phyloP scores from a whole-genome alignment of 2,113 vertebrate genomes.

The Ctenomys sociabilis region DNA sequence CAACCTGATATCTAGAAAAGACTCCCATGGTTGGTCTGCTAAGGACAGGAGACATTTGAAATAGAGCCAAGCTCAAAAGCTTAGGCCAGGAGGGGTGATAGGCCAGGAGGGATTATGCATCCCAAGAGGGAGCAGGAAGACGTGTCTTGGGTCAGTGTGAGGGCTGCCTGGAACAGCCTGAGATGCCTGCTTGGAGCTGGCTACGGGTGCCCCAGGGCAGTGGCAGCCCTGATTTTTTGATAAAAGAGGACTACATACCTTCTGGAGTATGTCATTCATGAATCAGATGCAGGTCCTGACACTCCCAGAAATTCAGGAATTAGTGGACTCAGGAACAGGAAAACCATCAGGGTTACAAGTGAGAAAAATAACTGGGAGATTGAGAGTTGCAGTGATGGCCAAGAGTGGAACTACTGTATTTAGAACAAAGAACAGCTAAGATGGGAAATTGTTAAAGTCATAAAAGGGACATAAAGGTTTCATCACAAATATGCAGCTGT shows the following conservation, averaged over 20 bases:
- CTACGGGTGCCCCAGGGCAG: neutral
- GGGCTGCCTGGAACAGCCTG: neutral
- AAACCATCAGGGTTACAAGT: neutral
- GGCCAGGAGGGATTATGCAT: neutral
- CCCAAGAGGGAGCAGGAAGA: neutral
- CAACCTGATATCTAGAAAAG: neutral
- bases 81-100: neutral
- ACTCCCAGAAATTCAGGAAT: neutral
- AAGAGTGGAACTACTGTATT: neutral
- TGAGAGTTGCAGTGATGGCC: neutral
- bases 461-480: too few relatives aligned
- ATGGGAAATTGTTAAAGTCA: neutral
- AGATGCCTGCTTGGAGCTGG: neutral
- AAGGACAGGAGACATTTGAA: neutral
- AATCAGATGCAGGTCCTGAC: too few relatives aligned
- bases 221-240: neutral
- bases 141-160: too few relatives aligned
- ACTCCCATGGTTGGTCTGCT: neutral
- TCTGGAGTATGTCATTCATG: neutral
- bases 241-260: neutral
- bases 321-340: too few relatives aligned
- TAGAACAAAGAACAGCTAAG: neutral
- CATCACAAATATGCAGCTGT: accelerated
- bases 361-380: neutral
- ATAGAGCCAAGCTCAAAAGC: neutral